Evolutionary conservation across 2,888 invertebrate species (phyloP).

Genomic region (Orchesellides sinensis): DNA sequence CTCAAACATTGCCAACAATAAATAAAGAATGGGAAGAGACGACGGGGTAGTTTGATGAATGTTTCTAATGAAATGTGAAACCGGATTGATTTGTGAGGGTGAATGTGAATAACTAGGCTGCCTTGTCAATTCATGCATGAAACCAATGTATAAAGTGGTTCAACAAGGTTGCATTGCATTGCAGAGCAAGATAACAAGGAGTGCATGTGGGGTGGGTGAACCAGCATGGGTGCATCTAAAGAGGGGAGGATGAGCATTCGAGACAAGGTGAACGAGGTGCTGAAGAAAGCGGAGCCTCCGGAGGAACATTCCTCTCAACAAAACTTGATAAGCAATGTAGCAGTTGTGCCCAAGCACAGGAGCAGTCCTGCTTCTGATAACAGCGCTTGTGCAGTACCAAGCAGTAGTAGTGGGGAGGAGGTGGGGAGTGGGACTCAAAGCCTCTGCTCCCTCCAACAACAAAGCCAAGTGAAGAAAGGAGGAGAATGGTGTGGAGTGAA

Average conservation of each 20-base stretch:
- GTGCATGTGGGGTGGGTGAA: no score
- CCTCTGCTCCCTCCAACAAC: background rate
- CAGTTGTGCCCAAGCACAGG: no score
- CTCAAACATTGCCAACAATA: no score
- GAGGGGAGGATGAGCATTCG: slow-evolving; percentile 42
- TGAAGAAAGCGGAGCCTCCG: background rate
- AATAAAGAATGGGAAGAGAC: no score
- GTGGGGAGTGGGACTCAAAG: background rate
- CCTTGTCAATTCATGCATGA: no score
- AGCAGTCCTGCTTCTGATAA: background rate
- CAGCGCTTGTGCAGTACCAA: background rate
- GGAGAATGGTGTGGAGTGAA: background rate
- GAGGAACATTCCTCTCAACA: background rate
- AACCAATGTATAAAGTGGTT: no score
- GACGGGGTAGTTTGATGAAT: no score
- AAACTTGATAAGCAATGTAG: background rate
- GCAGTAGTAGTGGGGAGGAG: background rate
- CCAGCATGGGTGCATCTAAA: slow-evolving; percentile 49
- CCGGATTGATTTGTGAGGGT: no score
- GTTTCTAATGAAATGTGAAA: no score
- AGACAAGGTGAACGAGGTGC: slow-evolving; percentile 34
- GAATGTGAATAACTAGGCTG: no score
- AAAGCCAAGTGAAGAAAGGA: background rate
- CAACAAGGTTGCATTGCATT: no score
- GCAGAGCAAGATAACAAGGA: no score